Evolutionary conservation across 2,113 vertebrate genomes (phyloP).

Genomic region (Aldabrachelys gigantea): DNA sequence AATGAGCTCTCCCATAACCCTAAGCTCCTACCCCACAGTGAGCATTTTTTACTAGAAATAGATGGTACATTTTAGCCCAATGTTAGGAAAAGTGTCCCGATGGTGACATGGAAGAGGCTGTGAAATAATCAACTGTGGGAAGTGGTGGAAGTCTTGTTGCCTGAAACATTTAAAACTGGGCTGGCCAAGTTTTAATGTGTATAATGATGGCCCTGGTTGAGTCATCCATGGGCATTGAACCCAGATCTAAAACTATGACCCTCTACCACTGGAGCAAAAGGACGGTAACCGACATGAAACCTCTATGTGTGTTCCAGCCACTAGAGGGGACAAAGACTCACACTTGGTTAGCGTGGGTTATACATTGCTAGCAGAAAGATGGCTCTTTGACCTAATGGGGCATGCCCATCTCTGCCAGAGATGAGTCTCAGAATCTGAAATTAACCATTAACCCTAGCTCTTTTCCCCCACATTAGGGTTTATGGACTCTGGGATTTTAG

Average conservation of each 20-base stretch:
- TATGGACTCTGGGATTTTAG: not conserved
- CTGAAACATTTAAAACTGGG: not conserved
- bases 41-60: not conserved
- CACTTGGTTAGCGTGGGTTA: not conserved
- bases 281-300: not conserved
- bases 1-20: not conserved
- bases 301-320: not conserved
- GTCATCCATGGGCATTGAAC: not conserved
- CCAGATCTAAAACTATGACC: not conserved
- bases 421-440: not conserved
- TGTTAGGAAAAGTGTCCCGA: not conserved
- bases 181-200: not conserved
- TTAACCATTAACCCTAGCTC: not conserved
- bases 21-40: not conserved
- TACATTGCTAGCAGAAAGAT: not conserved
- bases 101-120: not conserved
- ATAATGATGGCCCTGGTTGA: not conserved
- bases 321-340: not conserved
- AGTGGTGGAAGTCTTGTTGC: not conserved
- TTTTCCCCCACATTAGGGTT: not conserved
- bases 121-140: not conserved
- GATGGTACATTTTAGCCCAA: not conserved
- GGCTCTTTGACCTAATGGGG: not conserved
- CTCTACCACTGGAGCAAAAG: not conserved
- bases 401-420: not conserved